Percentiles rank a stretch among this genome's conserved stretches.
Evolutionary conservation across 2,797 vertebrate genomes (phyloP).

Genomic region (Hydrolagus colliei): DNA sequence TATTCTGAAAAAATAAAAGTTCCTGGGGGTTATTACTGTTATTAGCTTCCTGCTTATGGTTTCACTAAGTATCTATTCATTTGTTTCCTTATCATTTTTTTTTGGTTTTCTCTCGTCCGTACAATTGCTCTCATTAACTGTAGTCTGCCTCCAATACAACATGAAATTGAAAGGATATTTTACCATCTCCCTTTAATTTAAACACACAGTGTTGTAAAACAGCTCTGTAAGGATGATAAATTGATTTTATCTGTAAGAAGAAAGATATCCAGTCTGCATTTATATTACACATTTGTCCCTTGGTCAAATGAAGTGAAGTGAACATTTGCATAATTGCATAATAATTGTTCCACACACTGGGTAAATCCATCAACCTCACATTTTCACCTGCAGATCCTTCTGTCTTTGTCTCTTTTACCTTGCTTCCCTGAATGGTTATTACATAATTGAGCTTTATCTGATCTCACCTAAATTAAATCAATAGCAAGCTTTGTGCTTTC

Average conservation of each 20-base stretch:
- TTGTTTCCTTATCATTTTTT: not conserved
- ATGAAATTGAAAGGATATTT: not conserved
- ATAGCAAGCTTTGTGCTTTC: conserved; percentile 34
- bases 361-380: not conserved
- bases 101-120: not conserved
- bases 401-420: not conserved
- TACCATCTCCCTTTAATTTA: not conserved
- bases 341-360: not conserved
- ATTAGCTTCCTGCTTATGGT: no score
- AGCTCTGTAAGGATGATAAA: not conserved
- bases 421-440: conserved; percentile 1
- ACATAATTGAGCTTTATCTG: conserved; percentile 38
- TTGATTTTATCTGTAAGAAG: not conserved
- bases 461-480: conserved; percentile 43
- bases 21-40: not conserved
- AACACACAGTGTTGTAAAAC: not conserved
- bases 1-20: not conserved
- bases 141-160: not conserved
- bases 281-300: not conserved
- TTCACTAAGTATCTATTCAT: not conserved
- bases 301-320: not conserved
- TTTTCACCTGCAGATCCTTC: not conserved
- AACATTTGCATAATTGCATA: not conserved
- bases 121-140: not conserved
- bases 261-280: not conserved